These are phyloP conservation scores for Dasysyrphus tricinctus DNA, from an alignment of 2,888 invertebrate genomes.

Conservation along the genomic window DNA sequence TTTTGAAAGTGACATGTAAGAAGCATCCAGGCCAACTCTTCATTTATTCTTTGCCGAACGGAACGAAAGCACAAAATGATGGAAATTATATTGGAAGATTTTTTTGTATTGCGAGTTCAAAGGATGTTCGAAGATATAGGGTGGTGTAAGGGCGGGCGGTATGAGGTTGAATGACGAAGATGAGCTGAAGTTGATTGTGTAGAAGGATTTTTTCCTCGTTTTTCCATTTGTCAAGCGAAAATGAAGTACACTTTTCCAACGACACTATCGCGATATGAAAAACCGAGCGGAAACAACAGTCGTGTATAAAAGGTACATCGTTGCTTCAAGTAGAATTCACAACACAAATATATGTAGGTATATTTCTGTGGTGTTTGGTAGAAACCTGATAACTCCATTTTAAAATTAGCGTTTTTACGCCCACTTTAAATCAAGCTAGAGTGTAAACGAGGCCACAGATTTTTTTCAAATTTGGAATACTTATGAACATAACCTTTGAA, in stretches of 20 bases:
- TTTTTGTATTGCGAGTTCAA: constrained; percentile 58
- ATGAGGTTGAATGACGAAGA: constrained; percentile 36
- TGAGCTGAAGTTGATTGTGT: constrained; percentile 71
- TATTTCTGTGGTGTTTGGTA: too few relatives aligned
- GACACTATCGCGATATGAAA: constrained; percentile 73
- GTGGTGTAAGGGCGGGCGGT: constrained; percentile 4
- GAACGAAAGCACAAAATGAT: constrained; percentile 71
- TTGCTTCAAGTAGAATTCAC: not conserved
- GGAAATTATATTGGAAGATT: constrained; percentile 70
- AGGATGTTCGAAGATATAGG: constrained; percentile 17
- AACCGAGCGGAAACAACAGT: constrained; percentile 63
- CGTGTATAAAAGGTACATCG: constrained; percentile 27
- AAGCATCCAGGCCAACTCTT: constrained; percentile 67
- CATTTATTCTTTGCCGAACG: constrained; percentile 66
- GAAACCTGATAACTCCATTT: too few relatives aligned
- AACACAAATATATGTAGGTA: not conserved
- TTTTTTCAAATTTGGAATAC: too few relatives aligned
- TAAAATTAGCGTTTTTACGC: too few relatives aligned
- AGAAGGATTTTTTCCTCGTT: constrained; percentile 53
- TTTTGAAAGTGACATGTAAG: constrained; percentile 56
- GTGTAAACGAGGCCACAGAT: too few relatives aligned
- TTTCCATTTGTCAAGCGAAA: constrained; percentile 70
- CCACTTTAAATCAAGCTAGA: too few relatives aligned
- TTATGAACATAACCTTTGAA: too few relatives aligned
- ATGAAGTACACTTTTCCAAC: constrained; percentile 69